phyloP scores from a whole-genome alignment of 2,113 vertebrate species.

The Bostrychus sinensis region DNA sequence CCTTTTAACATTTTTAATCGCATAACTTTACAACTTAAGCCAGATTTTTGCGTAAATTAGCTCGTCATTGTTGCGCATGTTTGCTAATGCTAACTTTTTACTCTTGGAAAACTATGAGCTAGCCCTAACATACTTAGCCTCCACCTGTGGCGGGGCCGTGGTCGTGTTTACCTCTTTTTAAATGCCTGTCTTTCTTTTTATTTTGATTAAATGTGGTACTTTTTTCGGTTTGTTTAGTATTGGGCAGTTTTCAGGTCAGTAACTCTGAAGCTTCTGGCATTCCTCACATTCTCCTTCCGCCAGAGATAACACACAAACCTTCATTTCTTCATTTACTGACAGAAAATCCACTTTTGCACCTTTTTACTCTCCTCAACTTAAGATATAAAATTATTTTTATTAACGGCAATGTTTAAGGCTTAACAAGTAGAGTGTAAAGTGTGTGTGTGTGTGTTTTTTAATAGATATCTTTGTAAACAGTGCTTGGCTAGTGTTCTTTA shows the following conservation, averaged over 20 bases:
- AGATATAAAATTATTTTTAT: too few relatives aligned
- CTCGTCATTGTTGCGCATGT: background rate
- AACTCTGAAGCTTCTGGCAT: conserved; percentile 29
- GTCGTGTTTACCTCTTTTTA: background rate
- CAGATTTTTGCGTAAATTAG: background rate
- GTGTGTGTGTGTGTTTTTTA: too few relatives aligned
- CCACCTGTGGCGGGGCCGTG: background rate
- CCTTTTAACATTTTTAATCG: background rate
- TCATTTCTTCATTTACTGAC: background rate
- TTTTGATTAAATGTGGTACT: background rate
- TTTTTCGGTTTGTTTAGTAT: background rate
- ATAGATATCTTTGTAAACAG: too few relatives aligned
- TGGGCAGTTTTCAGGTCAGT: conserved; percentile 22
- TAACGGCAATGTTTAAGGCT: too few relatives aligned
- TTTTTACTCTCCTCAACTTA: background rate
- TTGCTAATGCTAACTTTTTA: conserved; percentile 4
- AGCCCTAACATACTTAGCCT: background rate
- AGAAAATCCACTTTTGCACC: background rate
- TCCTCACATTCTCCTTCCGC: conserved; percentile 27
- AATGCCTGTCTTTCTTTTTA: conserved; percentile 2
- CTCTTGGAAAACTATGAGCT: background rate
- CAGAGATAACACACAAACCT: background rate
- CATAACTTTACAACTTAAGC: background rate
- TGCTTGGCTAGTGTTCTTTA: too few relatives aligned
- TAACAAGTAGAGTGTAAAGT: too few relatives aligned